Conservation (phyloP, 2,888 invertebrate genomes). For the Chalcis sispes region DNA sequence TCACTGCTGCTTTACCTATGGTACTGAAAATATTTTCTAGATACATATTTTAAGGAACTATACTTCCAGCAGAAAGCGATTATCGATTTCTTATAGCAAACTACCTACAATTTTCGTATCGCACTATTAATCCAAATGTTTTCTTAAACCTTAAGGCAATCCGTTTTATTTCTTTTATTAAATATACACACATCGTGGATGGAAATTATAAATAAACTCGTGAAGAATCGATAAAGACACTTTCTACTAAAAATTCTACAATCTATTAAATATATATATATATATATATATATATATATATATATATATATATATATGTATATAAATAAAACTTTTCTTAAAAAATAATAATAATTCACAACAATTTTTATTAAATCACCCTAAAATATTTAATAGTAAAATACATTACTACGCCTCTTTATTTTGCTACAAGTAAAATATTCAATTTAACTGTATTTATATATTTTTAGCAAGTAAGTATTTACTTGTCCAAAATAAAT, state of each 20-base stretch:
- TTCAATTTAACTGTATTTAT: not conserved
- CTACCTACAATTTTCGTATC: not conserved
- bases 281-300: slow-evolving; percentile 24
- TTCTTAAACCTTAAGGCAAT: not conserved
- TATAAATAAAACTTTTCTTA: too few relatives aligned
- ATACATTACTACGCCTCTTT: slow-evolving; percentile 2
- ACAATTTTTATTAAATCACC: not conserved
- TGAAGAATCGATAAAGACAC: slow-evolving; percentile 15
- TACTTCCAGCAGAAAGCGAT: slow-evolving; percentile 38
- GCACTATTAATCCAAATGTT: not conserved
- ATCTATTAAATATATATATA: slow-evolving; percentile 34
- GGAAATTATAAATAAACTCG: not conserved
- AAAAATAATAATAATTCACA: too few relatives aligned
- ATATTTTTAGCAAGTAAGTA: slow-evolving; percentile 17
- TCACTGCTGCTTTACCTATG: slow-evolving; percentile 55
- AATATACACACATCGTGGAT: not conserved
- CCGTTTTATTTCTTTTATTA: not conserved
- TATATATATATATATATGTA: too few relatives aligned
- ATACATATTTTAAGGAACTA: slow-evolving; percentile 45
- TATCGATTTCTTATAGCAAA: slow-evolving; percentile 11
- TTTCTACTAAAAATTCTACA: slow-evolving; percentile 47
- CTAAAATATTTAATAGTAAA: slow-evolving; percentile 2
- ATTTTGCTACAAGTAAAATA: slow-evolving; percentile 30
- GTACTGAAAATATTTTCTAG: slow-evolving; percentile 60
- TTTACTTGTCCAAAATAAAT: slow-evolving; percentile 39